Evolutionary conservation across 2,888 invertebrate species (phyloP).

Genomic region (Exephanes ischioxanthus): DNA sequence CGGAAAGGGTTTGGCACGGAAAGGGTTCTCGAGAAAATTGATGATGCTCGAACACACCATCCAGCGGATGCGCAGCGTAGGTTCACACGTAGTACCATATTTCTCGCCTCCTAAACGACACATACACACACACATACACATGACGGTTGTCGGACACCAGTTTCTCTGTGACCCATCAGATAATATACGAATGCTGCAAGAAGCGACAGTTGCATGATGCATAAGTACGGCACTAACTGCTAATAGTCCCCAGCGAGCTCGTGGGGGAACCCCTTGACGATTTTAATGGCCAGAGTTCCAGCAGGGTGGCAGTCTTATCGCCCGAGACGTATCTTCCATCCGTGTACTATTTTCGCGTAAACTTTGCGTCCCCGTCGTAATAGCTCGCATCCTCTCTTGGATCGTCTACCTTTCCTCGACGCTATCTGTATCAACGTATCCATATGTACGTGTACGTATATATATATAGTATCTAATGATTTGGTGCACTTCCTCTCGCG

Average conservation of each 20-base stretch:
- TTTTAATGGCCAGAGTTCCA: constrained; percentile 29
- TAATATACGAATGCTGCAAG: constrained; percentile 9
- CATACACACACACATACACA: background rate
- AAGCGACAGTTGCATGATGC: constrained; percentile 15
- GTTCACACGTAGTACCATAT: background rate
- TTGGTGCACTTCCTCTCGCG: constrained; percentile 42
- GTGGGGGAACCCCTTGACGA: constrained; percentile 20
- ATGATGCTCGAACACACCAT: background rate
- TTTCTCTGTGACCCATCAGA: background rate
- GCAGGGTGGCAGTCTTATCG: background rate
- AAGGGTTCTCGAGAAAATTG: background rate
- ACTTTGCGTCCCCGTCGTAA: constrained; percentile 22
- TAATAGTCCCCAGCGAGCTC: constrained; percentile 18
- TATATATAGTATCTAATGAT: constrained; percentile 35
- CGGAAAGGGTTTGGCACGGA: background rate
- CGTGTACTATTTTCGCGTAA: constrained; percentile 34
- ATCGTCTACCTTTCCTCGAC: background rate
- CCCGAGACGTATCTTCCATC: constrained; percentile 7
- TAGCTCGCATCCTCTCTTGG: constrained; percentile 21
- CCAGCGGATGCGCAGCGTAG: background rate
- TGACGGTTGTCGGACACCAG: background rate
- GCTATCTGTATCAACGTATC: background rate
- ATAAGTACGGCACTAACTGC: constrained; percentile 17
- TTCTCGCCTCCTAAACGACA: constrained; percentile 29
- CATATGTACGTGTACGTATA: background rate